A percentile compares a stretch with the other conserved stretches of the same genome.
These are phyloP conservation scores for Acanthosepion pharaonis DNA, from an alignment of 2,888 invertebrate genomes.

Conservation along the genomic window DNA sequence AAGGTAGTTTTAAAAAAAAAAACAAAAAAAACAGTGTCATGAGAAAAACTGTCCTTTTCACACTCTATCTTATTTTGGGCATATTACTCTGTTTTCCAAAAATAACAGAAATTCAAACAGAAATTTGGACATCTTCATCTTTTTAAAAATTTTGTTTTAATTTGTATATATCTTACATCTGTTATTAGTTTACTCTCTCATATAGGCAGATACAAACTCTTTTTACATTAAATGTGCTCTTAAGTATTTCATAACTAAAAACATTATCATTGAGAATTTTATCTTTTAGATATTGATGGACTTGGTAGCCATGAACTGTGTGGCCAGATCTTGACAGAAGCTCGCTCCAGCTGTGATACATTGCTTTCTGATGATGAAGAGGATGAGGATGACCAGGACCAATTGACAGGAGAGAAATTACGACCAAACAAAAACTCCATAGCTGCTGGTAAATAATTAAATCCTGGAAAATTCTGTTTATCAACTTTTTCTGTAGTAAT, in stretches of 20 bases:
- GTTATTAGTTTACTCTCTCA: no score
- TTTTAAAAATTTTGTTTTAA: no score
- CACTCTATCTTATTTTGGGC: no score
- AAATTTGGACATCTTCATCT: no score
- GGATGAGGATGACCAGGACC: constrained; percentile 40
- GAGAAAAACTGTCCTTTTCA: no score
- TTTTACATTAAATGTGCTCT: not conserved
- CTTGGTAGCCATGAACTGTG: constrained; percentile 82
- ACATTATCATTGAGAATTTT: not conserved
- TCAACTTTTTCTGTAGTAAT: no score
- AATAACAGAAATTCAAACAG: no score
- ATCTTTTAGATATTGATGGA: constrained; percentile 76
- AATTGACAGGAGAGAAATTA: not conserved
- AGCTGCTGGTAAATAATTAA: not conserved
- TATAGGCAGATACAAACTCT: not conserved
- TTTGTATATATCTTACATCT: no score
- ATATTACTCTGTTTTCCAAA: no score
- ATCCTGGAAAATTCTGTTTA: not conserved
- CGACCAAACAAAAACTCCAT: constrained; percentile 37
- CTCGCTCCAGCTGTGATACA: constrained; percentile 34
- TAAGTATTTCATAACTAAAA: not conserved
- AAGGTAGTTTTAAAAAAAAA: no score
- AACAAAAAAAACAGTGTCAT: no score
- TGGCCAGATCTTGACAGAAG: constrained; percentile 83
- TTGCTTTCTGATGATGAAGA: constrained; percentile 50